Percentiles rank a stretch among this genome's conserved stretches.
phyloP scores from a whole-genome alignment of 2,797 vertebrate genomes.

The Micromesistius poutassou region DNA sequence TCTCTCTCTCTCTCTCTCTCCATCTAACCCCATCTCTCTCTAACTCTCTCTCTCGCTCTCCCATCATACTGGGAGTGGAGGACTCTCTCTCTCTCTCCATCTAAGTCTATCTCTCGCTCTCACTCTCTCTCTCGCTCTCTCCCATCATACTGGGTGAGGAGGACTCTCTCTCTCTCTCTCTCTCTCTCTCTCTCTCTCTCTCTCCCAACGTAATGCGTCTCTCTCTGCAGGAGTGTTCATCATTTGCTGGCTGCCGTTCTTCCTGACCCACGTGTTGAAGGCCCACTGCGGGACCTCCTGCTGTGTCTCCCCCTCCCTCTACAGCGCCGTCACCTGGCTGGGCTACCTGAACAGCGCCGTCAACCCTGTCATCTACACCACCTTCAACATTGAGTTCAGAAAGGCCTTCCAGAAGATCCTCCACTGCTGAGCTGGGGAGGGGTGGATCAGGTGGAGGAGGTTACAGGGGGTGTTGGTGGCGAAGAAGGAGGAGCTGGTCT shows the following conservation, averaged over 20 bases:
- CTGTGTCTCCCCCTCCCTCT: slow-evolving; percentile 72
- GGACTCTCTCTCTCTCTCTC: background rate
- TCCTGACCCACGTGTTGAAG: slow-evolving; percentile 75
- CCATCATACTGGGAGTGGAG: background rate
- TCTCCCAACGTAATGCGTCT: background rate
- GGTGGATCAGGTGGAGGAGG: background rate
- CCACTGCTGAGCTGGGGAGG: slow-evolving; percentile 62
- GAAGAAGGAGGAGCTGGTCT: background rate
- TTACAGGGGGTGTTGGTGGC: background rate
- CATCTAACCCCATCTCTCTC: no score
- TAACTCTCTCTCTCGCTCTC: background rate
- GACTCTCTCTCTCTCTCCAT: background rate
- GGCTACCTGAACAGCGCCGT: slow-evolving; percentile 77
- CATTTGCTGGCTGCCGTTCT: slow-evolving; percentile 81
- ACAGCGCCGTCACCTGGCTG: slow-evolving; percentile 76
- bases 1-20: no score
- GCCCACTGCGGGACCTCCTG: slow-evolving; percentile 77
- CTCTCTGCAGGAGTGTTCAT: slow-evolving; percentile 73
- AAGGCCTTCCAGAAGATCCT: slow-evolving; percentile 78
- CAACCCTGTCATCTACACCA: slow-evolving; percentile 79
- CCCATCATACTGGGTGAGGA: background rate
- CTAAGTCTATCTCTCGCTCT: background rate
- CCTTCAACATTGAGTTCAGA: slow-evolving; percentile 78
- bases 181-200: background rate
- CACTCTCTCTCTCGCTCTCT: background rate